phyloP scores from a whole-genome alignment of 2,113 vertebrate genomes.

The Festucalex cinctus region DNA sequence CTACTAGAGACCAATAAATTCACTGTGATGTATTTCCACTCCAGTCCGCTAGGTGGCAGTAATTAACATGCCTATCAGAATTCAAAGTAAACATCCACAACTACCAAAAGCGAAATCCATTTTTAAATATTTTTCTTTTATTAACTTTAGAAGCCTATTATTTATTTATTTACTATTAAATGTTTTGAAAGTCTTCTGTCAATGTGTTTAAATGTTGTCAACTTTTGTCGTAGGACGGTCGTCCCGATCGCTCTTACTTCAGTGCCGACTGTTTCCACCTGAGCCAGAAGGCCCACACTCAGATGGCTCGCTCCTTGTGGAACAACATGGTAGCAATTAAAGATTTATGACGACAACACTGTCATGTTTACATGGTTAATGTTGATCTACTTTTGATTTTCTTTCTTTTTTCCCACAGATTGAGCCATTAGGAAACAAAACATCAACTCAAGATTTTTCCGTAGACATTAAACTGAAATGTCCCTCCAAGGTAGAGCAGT shows the following conservation, averaged over 20 bases:
- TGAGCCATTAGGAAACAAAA: conserved; percentile 80
- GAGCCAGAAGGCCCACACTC: conserved; percentile 82
- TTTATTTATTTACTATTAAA: no score
- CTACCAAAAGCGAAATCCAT: no score
- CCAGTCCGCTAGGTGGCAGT: no score
- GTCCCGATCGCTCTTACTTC: conserved; percentile 79
- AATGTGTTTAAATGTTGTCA: no score
- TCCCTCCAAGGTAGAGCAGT: conserved; percentile 74
- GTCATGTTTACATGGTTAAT: neutral
- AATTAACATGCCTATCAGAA: no score
- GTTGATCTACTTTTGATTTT: neutral
- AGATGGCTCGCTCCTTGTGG: conserved; percentile 84
- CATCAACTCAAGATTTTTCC: conserved; percentile 58
- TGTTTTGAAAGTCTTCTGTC: no score
- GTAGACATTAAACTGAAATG: conserved; percentile 64
- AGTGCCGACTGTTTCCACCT: conserved; percentile 88
- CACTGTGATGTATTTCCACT: no score
- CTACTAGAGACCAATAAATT: no score
- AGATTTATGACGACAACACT: neutral
- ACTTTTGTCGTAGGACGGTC: conserved; percentile 69
- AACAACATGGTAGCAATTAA: conserved; percentile 77
- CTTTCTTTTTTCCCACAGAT: conserved; percentile 68
- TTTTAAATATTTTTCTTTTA: no score
- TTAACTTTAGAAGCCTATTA: no score
- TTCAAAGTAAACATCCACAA: no score